Base-by-base conservation (phyloP, 2,888 invertebrate species). In the Lissonota sp. region DNA sequence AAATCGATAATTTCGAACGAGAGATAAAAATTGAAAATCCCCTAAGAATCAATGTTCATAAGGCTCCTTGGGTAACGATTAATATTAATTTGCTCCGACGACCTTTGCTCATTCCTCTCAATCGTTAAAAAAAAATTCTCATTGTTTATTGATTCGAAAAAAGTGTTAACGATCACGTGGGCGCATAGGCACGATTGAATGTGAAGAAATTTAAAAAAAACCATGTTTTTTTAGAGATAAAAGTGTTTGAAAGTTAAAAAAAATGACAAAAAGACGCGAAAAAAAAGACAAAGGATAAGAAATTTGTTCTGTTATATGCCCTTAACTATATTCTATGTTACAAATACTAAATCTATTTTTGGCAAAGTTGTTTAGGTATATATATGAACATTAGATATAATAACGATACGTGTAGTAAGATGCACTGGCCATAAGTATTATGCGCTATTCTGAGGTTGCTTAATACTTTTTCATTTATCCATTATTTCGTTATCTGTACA, bases 301-400 rank as follows among this genome's bases (percentile, higher is more conserved):
- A 77, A 82, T 87, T 87, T 88, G 87, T 88, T 86, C 86, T 87
- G 85, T 88, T 88, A 85, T 85, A 91, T 90, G 90, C 89, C 88
- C 92, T 92, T 92, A 92, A 91, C 91, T 92, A 92, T 90, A 90
- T 84, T 91, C 92, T 92, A 92, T 91, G 91, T 91, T 92, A 92
- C 87, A 90, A 88, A 87, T 87, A 92, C 92, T 92, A 92, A 92
- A 92, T 89, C 92, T 92, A 92, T 92, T 92, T 92, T 92, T 92
- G 92, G 92, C 92, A 92, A 92, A 92, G 91, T 92, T 91, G 88
- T 91, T 92, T 91, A 91, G 90, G 92, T 92, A 87, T 87, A 85
- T 83, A 90, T 91, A 92, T 88, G 87, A 26, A 89, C 87, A 90
- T 91, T 90, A 90, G 85, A 87, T 89, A 91, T 74, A 64, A 83